phyloP scores from a whole-genome alignment of 2,888 invertebrate genomes.

The Gasteruption jaculator region DNA sequence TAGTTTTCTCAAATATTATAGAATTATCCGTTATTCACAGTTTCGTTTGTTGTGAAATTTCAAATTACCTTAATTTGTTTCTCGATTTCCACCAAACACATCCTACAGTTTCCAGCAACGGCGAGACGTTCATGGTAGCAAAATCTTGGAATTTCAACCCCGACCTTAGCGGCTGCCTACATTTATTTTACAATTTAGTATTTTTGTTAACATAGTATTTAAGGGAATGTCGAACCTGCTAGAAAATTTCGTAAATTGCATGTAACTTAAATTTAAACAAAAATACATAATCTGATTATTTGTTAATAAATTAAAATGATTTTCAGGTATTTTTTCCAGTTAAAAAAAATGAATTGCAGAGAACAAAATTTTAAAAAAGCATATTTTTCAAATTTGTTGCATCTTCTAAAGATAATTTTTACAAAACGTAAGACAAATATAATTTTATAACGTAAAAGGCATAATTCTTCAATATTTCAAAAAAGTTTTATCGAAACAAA shows the following conservation, averaged over 20 bases:
- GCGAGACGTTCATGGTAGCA: slow-evolving; percentile 99
- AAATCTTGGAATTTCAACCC: slow-evolving; percentile 97
- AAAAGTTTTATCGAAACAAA: too few species aligned
- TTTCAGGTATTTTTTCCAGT: too few species aligned
- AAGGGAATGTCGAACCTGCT: neutral
- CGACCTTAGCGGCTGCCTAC: slow-evolving; percentile 90
- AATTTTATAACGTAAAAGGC: too few species aligned
- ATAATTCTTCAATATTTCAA: too few species aligned
- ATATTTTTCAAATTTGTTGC: too few species aligned
- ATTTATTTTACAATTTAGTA: slow-evolving; percentile 12
- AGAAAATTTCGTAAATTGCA: neutral
- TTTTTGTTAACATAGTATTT: neutral
- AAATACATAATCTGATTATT: neutral
- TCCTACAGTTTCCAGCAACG: slow-evolving; percentile 98
- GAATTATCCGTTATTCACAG: neutral
- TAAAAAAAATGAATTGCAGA: neutral
- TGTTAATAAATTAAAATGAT: neutral
- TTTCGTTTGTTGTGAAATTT: neutral
- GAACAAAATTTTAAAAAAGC: neutral
- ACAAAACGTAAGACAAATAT: too few species aligned
- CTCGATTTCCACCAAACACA: slow-evolving; percentile 99
- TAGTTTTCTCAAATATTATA: too few species aligned
- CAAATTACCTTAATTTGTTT: slow-evolving; percentile 81
- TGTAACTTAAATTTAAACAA: neutral
- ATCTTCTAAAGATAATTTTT: too few species aligned